Percentiles rank a stretch among this genome's conserved stretches.
These are phyloP conservation scores for Epiblema foenella DNA, from an alignment of 2,888 invertebrate genomes.

Conservation along the genomic window DNA sequence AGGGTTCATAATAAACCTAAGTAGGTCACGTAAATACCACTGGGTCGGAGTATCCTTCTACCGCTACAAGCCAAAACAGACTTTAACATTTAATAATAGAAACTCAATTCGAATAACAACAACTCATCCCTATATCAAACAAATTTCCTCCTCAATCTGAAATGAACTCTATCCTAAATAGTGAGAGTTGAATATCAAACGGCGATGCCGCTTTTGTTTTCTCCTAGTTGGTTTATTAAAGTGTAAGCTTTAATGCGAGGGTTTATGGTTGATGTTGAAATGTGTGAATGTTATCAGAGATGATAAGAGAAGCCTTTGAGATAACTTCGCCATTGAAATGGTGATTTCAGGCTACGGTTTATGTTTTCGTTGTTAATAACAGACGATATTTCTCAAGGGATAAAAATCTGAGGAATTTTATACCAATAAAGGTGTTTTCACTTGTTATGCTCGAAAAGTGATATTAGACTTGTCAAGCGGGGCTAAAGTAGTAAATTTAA, in stretches of 20 bases:
- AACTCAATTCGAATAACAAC: background rate
- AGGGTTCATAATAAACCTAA: slow-evolving; percentile 42
- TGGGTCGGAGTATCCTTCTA: slow-evolving; percentile 50
- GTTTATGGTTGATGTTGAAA: slow-evolving; percentile 1
- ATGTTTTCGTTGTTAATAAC: slow-evolving; percentile 28
- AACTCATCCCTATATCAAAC: background rate
- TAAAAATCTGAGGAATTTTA: background rate
- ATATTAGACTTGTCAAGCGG: too few species aligned
- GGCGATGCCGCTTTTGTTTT: slow-evolving; percentile 7
- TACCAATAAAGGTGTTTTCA: background rate
- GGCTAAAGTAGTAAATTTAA: too few species aligned
- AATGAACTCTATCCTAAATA: background rate
- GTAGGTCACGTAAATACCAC: slow-evolving; percentile 62
- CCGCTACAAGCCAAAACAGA: slow-evolving; percentile 1
- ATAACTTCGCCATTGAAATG: slow-evolving; percentile 14
- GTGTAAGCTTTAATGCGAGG: background rate
- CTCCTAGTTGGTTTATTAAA: background rate
- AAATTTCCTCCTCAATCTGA: background rate
- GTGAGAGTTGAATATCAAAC: background rate
- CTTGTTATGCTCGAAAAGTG: too few species aligned
- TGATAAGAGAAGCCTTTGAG: slow-evolving; percentile 16
- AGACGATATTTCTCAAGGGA: slow-evolving; percentile 4
- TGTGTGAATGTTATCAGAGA: slow-evolving; percentile 18
- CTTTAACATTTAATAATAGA: background rate
- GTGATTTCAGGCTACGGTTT: slow-evolving; percentile 18